Conservation (phyloP, 2,888 invertebrate species). For the Dynastes grantii region DNA sequence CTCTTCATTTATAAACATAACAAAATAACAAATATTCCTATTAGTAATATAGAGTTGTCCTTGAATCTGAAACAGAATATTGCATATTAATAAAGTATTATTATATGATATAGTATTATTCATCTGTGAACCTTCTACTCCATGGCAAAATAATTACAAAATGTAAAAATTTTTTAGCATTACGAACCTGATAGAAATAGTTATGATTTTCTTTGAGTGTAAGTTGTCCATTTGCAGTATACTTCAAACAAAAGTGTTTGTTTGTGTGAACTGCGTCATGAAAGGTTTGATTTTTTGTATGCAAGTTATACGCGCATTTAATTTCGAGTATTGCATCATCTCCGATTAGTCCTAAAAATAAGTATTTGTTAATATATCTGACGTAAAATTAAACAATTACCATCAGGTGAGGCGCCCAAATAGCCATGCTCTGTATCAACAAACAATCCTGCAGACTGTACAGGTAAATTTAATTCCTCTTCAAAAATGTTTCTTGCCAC, state of each 20-base stretch:
- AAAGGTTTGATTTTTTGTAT: conserved; percentile 2
- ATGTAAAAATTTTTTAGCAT: neutral
- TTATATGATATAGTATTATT: neutral
- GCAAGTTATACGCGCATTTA: conserved; percentile 43
- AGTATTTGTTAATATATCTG: neutral
- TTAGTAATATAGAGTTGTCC: conserved; percentile 36
- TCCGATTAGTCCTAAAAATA: conserved; percentile 24
- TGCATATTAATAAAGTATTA: conserved; percentile 2
- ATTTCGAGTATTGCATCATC: conserved; percentile 43
- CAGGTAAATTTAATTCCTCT: neutral
- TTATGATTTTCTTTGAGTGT: conserved; percentile 19
- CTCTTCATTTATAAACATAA: conserved; percentile 25
- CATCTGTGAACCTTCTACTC: neutral
- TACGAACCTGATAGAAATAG: conserved; percentile 43
- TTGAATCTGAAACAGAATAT: conserved; percentile 36
- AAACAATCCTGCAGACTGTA: conserved; percentile 23
- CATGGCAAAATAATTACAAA: neutral
- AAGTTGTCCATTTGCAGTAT: neutral
- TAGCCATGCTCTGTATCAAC: conserved; percentile 26
- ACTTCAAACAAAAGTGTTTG: conserved; percentile 13
- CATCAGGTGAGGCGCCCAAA: conserved; percentile 28
- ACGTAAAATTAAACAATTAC: conserved; percentile 12
- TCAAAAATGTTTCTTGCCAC: neutral
- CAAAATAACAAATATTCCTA: conserved; percentile 43
- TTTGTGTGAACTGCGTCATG: conserved; percentile 5